Evolutionary conservation across 2,113 vertebrate species (phyloP).

Genomic region (Zapornia atra): DNA sequence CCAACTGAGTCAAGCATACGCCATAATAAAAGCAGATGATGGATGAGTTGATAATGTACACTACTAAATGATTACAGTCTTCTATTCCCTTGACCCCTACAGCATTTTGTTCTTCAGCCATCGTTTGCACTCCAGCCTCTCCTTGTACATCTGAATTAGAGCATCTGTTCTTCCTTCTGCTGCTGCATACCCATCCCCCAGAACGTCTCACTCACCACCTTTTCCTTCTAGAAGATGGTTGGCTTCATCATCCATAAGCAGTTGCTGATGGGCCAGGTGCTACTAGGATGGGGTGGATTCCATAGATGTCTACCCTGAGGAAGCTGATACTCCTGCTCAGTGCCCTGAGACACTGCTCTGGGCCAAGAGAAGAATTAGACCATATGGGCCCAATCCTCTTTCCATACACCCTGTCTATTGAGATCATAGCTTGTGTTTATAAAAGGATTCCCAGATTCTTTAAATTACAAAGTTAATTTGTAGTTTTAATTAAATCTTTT

Average conservation of each 20-base stretch:
- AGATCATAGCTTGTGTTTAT: not conserved
- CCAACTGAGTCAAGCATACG: not conserved
- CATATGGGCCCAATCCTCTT: not conserved
- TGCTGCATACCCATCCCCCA: not conserved
- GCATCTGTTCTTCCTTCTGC: not conserved
- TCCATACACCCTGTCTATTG: too few relatives aligned
- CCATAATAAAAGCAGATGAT: not conserved
- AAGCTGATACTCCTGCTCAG: not conserved
- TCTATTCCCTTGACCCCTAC: not conserved
- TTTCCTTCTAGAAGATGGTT: not conserved
- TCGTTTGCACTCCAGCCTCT: not conserved
- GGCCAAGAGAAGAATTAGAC: not conserved
- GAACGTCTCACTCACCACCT: not conserved
- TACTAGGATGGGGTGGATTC: not conserved
- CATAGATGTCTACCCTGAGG: fast-evolving
- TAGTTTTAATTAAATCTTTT: not conserved
- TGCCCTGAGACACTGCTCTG: not conserved
- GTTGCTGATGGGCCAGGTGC: fast-evolving
- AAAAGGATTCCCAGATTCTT: not conserved
- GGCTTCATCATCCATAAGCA: fast-evolving
- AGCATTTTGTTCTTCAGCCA: not conserved
- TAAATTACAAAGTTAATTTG: not conserved
- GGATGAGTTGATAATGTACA: not conserved
- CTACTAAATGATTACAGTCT: not conserved
- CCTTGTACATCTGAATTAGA: not conserved